Conservation (phyloP, 2,113 vertebrate species). For the Atlantisia rogersi region DNA sequence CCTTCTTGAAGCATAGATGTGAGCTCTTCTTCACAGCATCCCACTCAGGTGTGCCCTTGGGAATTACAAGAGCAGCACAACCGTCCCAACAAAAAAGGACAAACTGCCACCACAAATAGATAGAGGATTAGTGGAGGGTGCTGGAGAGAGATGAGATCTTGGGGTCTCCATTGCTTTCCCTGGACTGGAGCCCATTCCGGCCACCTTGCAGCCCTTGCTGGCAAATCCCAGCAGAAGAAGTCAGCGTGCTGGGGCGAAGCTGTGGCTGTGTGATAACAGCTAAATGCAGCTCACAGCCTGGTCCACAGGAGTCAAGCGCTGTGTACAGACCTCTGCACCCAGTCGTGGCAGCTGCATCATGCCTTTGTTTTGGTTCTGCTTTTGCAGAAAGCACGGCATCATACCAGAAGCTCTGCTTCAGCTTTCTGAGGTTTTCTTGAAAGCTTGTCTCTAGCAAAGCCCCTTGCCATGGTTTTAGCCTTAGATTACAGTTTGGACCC, state of each 20-base stretch:
- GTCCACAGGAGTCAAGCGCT: accelerated
- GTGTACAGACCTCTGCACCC: neutral
- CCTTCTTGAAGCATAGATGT: neutral
- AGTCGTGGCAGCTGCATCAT: accelerated
- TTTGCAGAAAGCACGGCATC: neutral
- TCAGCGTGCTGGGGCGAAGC: accelerated
- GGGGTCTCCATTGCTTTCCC: neutral
- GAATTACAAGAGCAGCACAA: neutral
- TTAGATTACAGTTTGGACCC: neutral
- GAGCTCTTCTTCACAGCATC: neutral
- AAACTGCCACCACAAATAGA: neutral
- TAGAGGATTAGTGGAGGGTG: neutral
- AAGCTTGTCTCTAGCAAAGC: neutral
- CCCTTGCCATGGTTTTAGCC: neutral
- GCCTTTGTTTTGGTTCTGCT: neutral
- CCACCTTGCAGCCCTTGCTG: neutral
- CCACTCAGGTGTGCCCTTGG: neutral
- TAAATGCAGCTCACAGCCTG: neutral
- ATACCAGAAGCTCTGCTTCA: neutral
- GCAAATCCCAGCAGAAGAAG: neutral
- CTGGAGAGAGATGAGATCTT: neutral
- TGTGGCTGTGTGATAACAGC: neutral
- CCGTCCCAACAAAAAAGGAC: neutral
- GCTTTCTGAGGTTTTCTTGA: neutral
- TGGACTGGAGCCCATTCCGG: accelerated